Percentiles rank a stretch among this genome's conserved stretches.
Evolutionary conservation across 2,888 invertebrate genomes (phyloP).

Genomic region (Agrotis segetum): DNA sequence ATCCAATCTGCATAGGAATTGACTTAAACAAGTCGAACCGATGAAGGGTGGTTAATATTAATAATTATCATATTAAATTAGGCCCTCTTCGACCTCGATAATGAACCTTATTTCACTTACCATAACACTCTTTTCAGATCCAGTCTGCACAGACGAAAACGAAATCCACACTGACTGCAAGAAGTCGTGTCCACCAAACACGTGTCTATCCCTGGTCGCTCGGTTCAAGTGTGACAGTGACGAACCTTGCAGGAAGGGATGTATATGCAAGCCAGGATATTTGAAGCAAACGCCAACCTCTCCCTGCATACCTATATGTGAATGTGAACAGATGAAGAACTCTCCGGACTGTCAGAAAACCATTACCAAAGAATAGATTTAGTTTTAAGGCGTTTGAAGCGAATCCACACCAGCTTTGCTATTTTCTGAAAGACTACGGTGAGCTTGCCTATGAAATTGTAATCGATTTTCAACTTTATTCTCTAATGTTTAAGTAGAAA

Average conservation of each 20-base stretch:
- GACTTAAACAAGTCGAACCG: no score
- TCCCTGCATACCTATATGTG: slow-evolving; percentile 36
- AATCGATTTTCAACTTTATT: no score
- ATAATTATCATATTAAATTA: no score
- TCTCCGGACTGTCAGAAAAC: slow-evolving; percentile 19
- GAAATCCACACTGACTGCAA: slow-evolving; percentile 44
- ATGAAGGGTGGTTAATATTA: no score
- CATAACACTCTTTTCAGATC: background rate
- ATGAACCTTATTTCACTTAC: background rate
- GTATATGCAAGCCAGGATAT: slow-evolving; percentile 40
- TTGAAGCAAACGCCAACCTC: slow-evolving; percentile 19
- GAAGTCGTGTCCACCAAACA: slow-evolving; percentile 34
- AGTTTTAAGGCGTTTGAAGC: background rate
- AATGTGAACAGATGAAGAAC: slow-evolving; percentile 34
- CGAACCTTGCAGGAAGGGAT: slow-evolving; percentile 38
- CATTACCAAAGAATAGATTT: background rate
- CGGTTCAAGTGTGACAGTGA: slow-evolving; percentile 34
- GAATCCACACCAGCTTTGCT: no score
- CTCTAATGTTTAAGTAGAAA: no score
- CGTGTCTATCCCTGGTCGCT: slow-evolving; percentile 30
- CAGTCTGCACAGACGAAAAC: slow-evolving; percentile 35
- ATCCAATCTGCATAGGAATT: no score
- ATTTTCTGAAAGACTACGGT: no score
- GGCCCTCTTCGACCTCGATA: background rate
- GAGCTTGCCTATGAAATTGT: no score